Percentiles rank a stretch among this genome's conserved stretches.
Evolutionary conservation across 2,888 invertebrate species (phyloP).

Genomic region (Lacanobia wlatinum): DNA sequence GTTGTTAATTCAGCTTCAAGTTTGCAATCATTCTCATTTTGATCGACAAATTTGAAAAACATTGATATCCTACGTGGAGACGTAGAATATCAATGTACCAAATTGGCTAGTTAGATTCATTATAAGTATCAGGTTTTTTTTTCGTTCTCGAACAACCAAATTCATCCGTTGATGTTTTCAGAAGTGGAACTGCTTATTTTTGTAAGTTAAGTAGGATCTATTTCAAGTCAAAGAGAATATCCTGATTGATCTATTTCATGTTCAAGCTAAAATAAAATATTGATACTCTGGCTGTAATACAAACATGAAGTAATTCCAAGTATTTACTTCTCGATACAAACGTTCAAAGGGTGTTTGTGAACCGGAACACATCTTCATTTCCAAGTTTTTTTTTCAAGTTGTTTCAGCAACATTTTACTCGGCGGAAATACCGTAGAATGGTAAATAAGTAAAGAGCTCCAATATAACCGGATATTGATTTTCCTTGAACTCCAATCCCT

Average conservation of each 20-base stretch:
- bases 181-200: neutral
- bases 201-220: neutral
- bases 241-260: constrained; percentile 1
- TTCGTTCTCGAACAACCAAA: neutral
- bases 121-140: no score
- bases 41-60: neutral
- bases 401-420: constrained; percentile 40
- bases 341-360: constrained; percentile 17
- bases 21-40: neutral
- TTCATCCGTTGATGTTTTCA: neutral
- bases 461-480: constrained; percentile 60
- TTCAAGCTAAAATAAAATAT: constrained; percentile 7
- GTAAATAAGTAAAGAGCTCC: constrained; percentile 57
- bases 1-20: neutral
- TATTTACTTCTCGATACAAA: constrained; percentile 27
- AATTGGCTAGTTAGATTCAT: neutral
- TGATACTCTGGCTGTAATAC: neutral
- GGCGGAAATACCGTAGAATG: constrained; percentile 33
- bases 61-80: neutral
- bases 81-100: neutral
- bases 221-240: constrained; percentile 13
- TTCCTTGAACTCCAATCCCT: constrained; percentile 49
- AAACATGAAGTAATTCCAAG: constrained; percentile 34
- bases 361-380: constrained; percentile 19
- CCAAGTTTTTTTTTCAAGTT: constrained; percentile 18